Percentiles rank a stretch among this genome's conserved stretches.
Conservation (phyloP, 2,888 invertebrate genomes). For the Drosophila borborema region DNA sequence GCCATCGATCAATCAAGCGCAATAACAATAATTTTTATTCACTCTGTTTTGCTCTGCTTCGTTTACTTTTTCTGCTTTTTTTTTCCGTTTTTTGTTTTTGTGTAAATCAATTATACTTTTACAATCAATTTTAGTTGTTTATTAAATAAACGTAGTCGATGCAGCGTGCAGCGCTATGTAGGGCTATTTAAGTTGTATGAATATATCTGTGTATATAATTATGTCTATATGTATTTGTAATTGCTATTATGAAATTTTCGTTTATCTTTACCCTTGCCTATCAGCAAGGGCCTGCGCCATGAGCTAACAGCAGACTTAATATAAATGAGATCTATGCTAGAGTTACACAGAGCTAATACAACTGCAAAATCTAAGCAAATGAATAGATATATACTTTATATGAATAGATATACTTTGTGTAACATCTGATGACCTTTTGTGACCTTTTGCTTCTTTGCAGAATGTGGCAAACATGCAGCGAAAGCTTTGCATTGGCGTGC, state of each 20-base stretch:
- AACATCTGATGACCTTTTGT: no score
- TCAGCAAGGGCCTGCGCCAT: neutral
- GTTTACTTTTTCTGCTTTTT: no score
- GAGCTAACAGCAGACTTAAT: neutral
- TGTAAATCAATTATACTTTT: constrained; percentile 11
- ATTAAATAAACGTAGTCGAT: neutral
- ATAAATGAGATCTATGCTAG: neutral
- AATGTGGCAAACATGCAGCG: constrained; percentile 50
- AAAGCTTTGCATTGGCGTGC: constrained; percentile 36
- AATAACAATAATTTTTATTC: neutral
- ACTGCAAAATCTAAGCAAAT: no score
- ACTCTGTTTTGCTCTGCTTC: neutral
- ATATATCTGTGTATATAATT: neutral
- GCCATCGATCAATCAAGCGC: constrained; percentile 21
- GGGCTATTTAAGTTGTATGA: neutral
- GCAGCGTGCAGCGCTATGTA: neutral
- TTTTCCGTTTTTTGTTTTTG: neutral
- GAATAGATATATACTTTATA: no score
- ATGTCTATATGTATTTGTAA: neutral
- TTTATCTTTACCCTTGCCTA: neutral
- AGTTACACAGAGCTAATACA: no score
- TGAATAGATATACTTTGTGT: no score
- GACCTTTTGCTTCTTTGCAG: constrained; percentile 37
- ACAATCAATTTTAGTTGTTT: constrained; percentile 17
- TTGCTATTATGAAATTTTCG: neutral